Base-by-base conservation (phyloP, 2,888 invertebrate genomes). In the Epiblema foenella region DNA sequence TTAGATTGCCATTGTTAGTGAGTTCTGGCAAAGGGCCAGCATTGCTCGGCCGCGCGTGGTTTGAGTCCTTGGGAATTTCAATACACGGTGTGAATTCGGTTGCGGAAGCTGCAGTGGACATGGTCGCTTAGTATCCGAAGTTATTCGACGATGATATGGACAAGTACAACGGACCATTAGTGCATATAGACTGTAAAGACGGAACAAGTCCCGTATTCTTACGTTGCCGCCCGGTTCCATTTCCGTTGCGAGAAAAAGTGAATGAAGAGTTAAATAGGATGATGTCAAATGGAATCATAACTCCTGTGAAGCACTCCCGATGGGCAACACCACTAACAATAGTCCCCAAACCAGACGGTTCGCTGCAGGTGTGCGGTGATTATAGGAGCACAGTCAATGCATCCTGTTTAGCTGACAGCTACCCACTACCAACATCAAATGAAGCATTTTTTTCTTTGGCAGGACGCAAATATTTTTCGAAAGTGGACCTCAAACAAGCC, bases 241-340 rank as follows among this genome's bases (percentile, higher is more conserved):
- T 64, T 4, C 64, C 64, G n/a, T 17, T 64, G 17, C 52, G 52
- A 52, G 64, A 64, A 64, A 64, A 64, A 42, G 64, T 64, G 12
- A 64, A 64, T 18, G 64, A 52, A 64, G 52, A 64, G 64, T 54
- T 64, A 12, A 64, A 64, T 17, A 64, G 42, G 59, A 42, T 20
- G 46, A 24, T 59, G 37, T 37, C 46, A 49, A 49, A 49, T 49
- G 46, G 46, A 49, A 49, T 49, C 15, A 49, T 49, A 49, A 49
- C 46, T 49, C 46, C 74, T 11, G 62, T 75, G 0, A 74, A 72
- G 20, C 67, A 73, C 67, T 74, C 76, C 11, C 65, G 37, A 58
- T 75, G 75, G 75, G 75, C 75, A 3, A 73, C 74, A 58, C 75
- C 73, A 2, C 39, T 75, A 17, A 52, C 58, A 3, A 69, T 71